These are phyloP conservation scores for Lysandra bellargus DNA, from an alignment of 2,888 invertebrate species.

Conservation along the genomic window DNA sequence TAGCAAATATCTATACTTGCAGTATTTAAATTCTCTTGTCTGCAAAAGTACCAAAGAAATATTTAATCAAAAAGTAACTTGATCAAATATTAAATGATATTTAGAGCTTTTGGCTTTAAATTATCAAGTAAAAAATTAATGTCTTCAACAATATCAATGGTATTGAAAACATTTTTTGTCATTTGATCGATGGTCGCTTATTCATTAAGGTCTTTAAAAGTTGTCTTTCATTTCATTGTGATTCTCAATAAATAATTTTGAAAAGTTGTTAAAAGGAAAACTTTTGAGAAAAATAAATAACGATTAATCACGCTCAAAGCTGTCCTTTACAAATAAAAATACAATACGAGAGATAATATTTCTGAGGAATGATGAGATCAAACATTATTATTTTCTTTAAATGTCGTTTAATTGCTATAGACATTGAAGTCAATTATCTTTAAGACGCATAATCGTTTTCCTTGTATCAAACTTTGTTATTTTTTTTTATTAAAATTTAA, in stretches of 20 bases:
- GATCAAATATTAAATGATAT: no score
- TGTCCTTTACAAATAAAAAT: conserved; percentile 53
- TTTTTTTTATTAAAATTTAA: no score
- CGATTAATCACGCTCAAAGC: conserved; percentile 62
- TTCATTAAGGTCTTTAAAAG: conserved; percentile 76
- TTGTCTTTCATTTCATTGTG: conserved; percentile 74
- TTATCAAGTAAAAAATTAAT: conserved; percentile 48
- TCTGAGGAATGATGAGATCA: background rate
- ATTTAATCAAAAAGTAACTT: no score
- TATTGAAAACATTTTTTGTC: conserved; percentile 73
- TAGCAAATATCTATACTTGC: background rate
- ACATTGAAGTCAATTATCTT: background rate
- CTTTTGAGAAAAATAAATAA: conserved; percentile 61
- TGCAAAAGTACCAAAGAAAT: no score
- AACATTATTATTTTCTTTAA: background rate
- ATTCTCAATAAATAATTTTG: conserved; percentile 62
- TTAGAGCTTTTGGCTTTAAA: background rate
- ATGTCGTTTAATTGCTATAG: background rate
- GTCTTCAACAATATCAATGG: conserved; percentile 63
- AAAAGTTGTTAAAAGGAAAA: conserved; percentile 59
- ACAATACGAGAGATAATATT: conserved; percentile 41
- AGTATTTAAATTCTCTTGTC: no score
- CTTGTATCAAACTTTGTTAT: background rate
- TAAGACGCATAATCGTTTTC: background rate
- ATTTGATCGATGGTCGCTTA: conserved; percentile 77